Base-by-base conservation (phyloP, 2,888 invertebrate genomes). In the Drosophila eohydei region DNA sequence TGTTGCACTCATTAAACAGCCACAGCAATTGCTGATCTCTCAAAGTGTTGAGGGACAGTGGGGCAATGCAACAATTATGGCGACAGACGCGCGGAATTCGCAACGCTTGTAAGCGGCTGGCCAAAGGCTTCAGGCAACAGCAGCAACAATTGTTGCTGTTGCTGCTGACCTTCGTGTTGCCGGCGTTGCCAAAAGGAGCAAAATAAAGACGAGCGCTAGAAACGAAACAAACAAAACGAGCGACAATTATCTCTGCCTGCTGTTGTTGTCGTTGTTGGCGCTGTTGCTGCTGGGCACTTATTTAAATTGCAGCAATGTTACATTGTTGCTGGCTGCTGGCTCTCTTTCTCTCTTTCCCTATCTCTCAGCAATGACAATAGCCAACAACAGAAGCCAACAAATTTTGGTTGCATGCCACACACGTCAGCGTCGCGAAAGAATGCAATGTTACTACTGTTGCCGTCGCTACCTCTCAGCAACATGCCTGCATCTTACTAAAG, bases 101-200 rank as follows among this genome's bases (percentile, higher is more conserved):
- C 81, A 83, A 77, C 72, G 81, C 86, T 89, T 87, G 86, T 87
- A 87, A 88, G 86, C 81, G 83, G 86, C 90, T 80, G 85, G 72
- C 82, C 89, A 84, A 84, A 88, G 74, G 78, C 83, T 64, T 66
- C 56, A 43, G 56, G 74, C 71, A 54, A 16, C 51, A 67, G 36
- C 69, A 48, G 55, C 70, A 74, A 64, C 67, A 72, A 71, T 74
- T 68, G 69, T 76, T 61, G 78, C 64, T 67, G 73, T 64, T 62
- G 66, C 38, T 3, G 63, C 77, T 85, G 81, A 81, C 81, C 81
- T 81, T 76, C 81, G 81, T 79, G 67, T 78, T 80, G 79, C 74
- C 77, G 80, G 65, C 74, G 54, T 79, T 56, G 74, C 77, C 67
- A 74, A 78, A 84, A 83, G 71, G 64, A 82, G 32, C 43, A 66